Evolutionary conservation across 1,140 invertebrate genomes (phyloP).

Genomic region (Cotesia glomerata): DNA sequence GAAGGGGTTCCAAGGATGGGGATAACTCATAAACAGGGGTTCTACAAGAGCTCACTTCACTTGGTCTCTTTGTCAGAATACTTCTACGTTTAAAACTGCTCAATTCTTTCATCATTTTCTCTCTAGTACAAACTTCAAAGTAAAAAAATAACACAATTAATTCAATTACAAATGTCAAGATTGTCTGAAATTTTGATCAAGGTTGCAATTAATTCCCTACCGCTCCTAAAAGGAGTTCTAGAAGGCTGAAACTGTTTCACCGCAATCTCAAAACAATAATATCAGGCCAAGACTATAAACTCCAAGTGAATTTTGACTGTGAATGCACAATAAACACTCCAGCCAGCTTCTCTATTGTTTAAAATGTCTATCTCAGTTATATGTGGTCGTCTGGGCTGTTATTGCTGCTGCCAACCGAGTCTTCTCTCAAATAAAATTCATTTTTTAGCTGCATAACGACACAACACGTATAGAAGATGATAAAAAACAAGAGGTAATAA

Average conservation of each 20-base stretch:
- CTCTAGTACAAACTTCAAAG: neutral
- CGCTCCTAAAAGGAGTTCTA: too few relatives aligned
- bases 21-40: conserved; percentile 16
- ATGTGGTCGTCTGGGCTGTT: neutral
- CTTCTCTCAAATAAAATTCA: neutral
- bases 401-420: neutral
- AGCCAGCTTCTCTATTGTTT: neutral
- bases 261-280: neutral
- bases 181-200: too few relatives aligned
- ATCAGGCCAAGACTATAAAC: conserved; percentile 3
- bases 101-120: conserved; percentile 14
- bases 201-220: too few relatives aligned
- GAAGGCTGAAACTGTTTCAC: too few relatives aligned
- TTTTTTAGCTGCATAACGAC: neutral
- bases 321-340: neutral
- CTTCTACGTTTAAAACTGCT: conserved; percentile 11
- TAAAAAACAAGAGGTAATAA: too few relatives aligned
- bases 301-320: conserved; percentile 1
- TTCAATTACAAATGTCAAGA: too few relatives aligned
- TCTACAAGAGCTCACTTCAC: conserved; percentile 24
- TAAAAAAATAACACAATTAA: too few relatives aligned
- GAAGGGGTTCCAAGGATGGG: conserved; percentile 7
- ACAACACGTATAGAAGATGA: neutral
- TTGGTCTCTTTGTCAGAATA: conserved; percentile 20
- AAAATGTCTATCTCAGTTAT: neutral